Evolutionary conservation across 2,797 vertebrate species (phyloP).

Genomic region (Adelosebastes latens): DNA sequence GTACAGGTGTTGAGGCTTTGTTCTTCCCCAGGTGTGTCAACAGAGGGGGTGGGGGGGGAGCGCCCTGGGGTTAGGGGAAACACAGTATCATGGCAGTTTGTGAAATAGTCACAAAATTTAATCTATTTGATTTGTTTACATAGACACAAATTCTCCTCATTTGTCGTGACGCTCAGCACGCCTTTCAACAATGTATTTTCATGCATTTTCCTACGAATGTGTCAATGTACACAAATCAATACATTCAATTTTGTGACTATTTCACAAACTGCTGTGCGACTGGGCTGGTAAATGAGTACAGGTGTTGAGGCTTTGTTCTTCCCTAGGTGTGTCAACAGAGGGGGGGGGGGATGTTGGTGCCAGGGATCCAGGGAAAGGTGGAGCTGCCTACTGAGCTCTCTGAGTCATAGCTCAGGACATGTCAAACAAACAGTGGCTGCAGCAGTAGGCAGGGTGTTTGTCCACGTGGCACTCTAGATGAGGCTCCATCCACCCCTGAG

Average conservation of each 20-base stretch:
- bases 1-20: constrained; percentile 45
- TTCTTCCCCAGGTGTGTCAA: constrained; percentile 56
- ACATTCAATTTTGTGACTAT: no score
- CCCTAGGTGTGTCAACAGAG: constrained; percentile 46
- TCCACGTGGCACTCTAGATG: constrained; percentile 45
- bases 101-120: no score
- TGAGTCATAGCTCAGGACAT: constrained; percentile 45
- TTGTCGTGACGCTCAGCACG: no score
- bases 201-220: no score
- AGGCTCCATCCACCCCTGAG: constrained; percentile 63
- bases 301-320: constrained; percentile 52
- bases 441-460: constrained; percentile 51
- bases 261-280: no score
- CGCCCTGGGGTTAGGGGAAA: constrained; percentile 21
- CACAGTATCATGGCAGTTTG: no score
- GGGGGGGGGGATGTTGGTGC: constrained; percentile 26
- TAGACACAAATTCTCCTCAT: no score
- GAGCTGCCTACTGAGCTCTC: constrained; percentile 33
- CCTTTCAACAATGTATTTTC: no score
- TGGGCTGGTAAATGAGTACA: constrained; percentile 11
- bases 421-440: constrained; percentile 53
- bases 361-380: constrained; percentile 28
- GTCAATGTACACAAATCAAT: no score
- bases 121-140: no score
- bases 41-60: constrained; percentile 16